Evolutionary conservation across 64 coral and sea anemone species (phyloP).

Genomic region (Pocillopora damicornis): DNA sequence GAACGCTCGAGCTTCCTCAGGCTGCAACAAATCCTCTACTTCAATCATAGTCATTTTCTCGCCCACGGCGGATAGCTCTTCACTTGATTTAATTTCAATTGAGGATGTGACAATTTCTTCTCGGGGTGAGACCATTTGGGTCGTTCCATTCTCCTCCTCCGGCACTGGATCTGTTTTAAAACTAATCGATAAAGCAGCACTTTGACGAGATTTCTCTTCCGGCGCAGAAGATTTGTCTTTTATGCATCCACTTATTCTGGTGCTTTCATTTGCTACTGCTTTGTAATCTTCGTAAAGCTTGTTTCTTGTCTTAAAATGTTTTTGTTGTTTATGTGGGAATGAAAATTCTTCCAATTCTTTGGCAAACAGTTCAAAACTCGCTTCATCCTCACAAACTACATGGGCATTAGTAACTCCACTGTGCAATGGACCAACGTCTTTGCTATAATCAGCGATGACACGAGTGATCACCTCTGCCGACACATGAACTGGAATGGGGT

Average conservation of each 20-base stretch:
- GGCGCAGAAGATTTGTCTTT: background rate
- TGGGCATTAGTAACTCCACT: constrained; percentile 3
- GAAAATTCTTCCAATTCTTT: constrained; percentile 1
- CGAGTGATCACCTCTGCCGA: background rate
- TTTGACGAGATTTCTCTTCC: background rate
- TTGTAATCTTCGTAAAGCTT: background rate
- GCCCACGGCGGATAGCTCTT: background rate
- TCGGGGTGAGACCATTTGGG: background rate
- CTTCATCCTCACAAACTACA: constrained; percentile 17
- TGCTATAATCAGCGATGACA: constrained; percentile 2
- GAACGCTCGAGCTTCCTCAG: background rate
- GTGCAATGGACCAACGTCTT: background rate
- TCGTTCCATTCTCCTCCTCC: background rate
- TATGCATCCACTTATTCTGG: background rate
- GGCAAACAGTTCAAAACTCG: background rate
- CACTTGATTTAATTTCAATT: background rate
- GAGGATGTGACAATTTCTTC: background rate
- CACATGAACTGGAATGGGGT: background rate
- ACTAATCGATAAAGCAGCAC: too few species aligned
- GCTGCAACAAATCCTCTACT: too few species aligned
- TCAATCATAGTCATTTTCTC: background rate
- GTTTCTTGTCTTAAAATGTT: background rate
- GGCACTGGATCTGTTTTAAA: background rate
- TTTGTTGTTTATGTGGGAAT: background rate
- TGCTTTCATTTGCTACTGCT: background rate